Evolutionary conservation across 2,113 vertebrate species (phyloP).

Genomic region (Paraplagusia blochii): DNA sequence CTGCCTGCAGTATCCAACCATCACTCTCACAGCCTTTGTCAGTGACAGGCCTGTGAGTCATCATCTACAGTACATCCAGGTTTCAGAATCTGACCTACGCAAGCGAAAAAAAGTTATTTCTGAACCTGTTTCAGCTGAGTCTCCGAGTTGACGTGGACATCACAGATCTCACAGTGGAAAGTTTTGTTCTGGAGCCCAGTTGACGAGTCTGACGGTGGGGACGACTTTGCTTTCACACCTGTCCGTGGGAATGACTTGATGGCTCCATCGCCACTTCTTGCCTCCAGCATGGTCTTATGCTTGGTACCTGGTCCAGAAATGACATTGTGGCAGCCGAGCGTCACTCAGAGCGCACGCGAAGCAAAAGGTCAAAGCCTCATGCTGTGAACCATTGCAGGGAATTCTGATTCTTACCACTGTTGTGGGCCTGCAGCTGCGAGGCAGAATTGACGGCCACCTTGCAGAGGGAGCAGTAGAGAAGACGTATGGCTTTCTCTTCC

Average conservation of each 20-base stretch:
- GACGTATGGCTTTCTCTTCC: constrained; percentile 89
- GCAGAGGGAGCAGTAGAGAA: constrained; percentile 98
- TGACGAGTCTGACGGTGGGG: constrained; percentile 75
- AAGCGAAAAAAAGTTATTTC: not conserved
- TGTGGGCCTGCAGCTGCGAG: constrained; percentile 97
- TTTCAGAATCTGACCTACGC: no score
- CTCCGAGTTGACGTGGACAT: constrained; percentile 97
- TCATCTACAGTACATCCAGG: no score
- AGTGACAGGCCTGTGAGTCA: no score
- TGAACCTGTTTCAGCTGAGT: constrained; percentile 97
- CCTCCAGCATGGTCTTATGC: constrained; percentile 99
- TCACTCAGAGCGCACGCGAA: not conserved
- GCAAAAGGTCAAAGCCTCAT: not conserved
- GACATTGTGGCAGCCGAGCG: not conserved
- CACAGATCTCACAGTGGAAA: constrained; percentile 98
- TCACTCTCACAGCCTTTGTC: no score
- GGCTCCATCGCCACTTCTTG: constrained; percentile 89
- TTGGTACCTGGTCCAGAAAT: constrained; percentile 83
- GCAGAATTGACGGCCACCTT: constrained; percentile 97
- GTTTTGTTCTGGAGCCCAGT: constrained; percentile 97
- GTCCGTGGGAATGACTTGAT: constrained; percentile 96
- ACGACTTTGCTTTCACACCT: constrained; percentile 87
- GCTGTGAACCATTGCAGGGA: no score
- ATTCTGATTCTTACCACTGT: constrained; percentile 83
- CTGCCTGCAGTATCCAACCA: no score